Evolutionary conservation across 2,113 vertebrate species (phyloP).

Genomic region (Rissa tridactyla): DNA sequence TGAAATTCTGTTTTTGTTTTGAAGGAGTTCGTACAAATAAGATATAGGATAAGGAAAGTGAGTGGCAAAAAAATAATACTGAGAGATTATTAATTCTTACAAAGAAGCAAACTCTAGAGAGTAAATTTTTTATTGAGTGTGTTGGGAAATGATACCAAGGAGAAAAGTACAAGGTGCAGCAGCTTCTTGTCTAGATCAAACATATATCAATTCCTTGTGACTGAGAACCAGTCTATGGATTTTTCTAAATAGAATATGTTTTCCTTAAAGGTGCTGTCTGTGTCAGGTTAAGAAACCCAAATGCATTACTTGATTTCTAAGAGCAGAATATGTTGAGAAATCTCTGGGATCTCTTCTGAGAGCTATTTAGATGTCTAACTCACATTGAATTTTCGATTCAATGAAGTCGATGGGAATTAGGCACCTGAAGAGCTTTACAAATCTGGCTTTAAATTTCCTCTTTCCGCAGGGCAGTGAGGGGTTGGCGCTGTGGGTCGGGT

Average conservation of each 20-base stretch:
- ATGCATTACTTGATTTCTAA: background rate
- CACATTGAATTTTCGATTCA: background rate
- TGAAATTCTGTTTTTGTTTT: background rate
- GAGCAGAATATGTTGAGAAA: background rate
- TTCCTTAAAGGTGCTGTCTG: background rate
- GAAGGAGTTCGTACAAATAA: background rate
- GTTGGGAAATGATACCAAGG: background rate
- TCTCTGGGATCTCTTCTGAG: background rate
- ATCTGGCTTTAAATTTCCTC: background rate
- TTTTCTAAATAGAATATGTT: background rate
- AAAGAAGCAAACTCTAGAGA: background rate
- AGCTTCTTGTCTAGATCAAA: background rate
- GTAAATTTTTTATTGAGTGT: background rate
- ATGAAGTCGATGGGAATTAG: background rate
- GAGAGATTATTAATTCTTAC: background rate
- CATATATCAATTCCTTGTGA: background rate
- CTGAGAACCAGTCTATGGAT: background rate
- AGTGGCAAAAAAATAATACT: background rate
- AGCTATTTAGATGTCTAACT: background rate
- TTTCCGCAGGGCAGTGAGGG: background rate
- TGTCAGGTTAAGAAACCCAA: background rate
- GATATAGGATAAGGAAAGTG: background rate
- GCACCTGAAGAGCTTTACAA: background rate
- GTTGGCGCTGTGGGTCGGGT: accelerated
- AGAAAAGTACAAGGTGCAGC: background rate